Base-by-base conservation (phyloP, 2,797 vertebrate genomes). In the Rhinogobio ventralis region DNA sequence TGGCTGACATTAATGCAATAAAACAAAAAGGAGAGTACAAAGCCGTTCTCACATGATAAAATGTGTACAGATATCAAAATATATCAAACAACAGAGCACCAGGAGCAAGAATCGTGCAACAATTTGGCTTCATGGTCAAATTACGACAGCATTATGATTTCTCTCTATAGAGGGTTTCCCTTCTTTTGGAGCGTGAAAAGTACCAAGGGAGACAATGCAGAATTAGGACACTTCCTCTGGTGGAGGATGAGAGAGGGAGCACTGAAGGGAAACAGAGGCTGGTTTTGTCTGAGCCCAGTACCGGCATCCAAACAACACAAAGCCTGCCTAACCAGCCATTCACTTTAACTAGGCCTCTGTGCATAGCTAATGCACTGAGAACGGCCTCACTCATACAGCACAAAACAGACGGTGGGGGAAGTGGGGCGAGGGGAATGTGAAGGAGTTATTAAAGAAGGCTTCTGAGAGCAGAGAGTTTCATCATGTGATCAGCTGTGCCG, bases 311-410 rank as follows among this genome's bases (percentile, higher is more conserved):
- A 86, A 91, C 82, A 87, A 90, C 89, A 94, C 93, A 93, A 95
- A 94, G 92, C 88, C 88, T 49, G 87, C 91, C 92, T 93, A 93
- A 93, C 90, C 89, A 94, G 90, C 91, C 91, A 84, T 89, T 91
- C 92, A 82, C 78, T 86, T 75, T 73, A 84, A 45, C 86, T 80
- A 53, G 86, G 79, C 82, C 78, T 76, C 91, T 92, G 92, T 94
- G 94, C 93, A 95, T 94, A 92, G 80, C 91, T 92, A 94, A 94
- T 93, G 85, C 83, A 80, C 60, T 53, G 62, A 86, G 82, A 73
- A 75, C 25, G n/a, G 60, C 80, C 45, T 83, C 53, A 69, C 67
- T 45, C 20, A 30, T 51, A 42, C 8, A 17, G 68, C 64, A 84
- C 33, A 62, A 55, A 78, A 60, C 51, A 76, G 23, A 20, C 19